phyloP scores from a whole-genome alignment of 2,113 vertebrate genomes.

The Tinamus guttatus region DNA sequence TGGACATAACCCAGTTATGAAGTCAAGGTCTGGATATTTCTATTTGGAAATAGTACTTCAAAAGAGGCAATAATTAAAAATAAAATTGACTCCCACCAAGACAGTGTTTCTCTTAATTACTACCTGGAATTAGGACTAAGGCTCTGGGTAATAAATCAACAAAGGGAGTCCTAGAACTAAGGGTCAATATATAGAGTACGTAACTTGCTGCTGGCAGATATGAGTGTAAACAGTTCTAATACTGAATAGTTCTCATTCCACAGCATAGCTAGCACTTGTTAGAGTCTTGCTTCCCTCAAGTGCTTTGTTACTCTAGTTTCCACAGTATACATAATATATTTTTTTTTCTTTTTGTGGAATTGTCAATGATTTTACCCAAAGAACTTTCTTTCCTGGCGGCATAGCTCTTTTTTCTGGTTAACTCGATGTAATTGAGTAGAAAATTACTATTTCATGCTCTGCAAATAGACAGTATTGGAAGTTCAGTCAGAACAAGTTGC shows the following conservation, averaged over 20 bases:
- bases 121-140: conserved; percentile 22
- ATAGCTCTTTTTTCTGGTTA: not conserved
- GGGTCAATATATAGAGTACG: not conserved
- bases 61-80: conserved; percentile 47
- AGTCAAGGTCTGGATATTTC: conserved; percentile 9
- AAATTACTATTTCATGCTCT: not conserved
- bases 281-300: not conserved
- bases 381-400: not conserved
- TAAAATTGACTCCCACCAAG: conserved; percentile 47
- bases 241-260: conserved; percentile 4
- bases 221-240: not conserved
- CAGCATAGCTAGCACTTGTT: not conserved
- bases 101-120: conserved; percentile 55
- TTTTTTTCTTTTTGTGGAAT: not conserved
- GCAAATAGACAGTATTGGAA: not conserved
- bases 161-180: not conserved
- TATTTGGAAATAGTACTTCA: conserved; percentile 37
- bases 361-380: not conserved
- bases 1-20: not conserved
- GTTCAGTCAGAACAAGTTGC: not conserved
- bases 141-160: conserved; percentile 37
- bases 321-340: not conserved
- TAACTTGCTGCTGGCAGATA: not conserved
- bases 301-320: not conserved
- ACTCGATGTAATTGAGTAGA: not conserved